Evolutionary conservation across 2,113 vertebrate species (phyloP).

Genomic region (Xiphophorus couchianus): DNA sequence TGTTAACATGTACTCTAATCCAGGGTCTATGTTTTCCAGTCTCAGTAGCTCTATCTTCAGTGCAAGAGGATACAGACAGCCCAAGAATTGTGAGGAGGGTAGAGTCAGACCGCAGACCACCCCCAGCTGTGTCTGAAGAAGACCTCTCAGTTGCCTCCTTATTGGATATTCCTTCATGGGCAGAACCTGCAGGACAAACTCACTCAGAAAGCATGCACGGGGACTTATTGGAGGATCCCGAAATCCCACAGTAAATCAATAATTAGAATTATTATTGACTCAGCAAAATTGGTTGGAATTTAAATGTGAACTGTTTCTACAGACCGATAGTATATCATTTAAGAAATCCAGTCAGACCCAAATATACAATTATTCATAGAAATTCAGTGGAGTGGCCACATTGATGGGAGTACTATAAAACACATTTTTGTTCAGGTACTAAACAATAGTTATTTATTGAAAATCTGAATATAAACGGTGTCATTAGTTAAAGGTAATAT

Average conservation of each 20-base stretch:
- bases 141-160: conserved; percentile 91
- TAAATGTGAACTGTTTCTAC: not conserved
- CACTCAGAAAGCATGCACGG: conserved; percentile 84
- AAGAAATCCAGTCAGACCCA: not conserved
- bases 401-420: not conserved
- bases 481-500: too few relatives aligned
- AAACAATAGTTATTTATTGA: too few relatives aligned
- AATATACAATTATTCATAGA: not conserved
- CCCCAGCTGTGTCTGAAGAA: conserved; percentile 94
- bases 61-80: conserved; percentile 87
- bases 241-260: conserved; percentile 75
- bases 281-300: not conserved
- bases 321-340: not conserved
- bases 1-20: not conserved
- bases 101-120: conserved; percentile 82
- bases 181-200: conserved; percentile 82
- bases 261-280: conserved; percentile 15
- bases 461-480: too few relatives aligned
- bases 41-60: conserved; percentile 87
- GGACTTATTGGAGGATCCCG: conserved; percentile 88
- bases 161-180: conserved; percentile 86
- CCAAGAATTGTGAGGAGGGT: conserved; percentile 77
- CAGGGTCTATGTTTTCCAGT: conserved; percentile 48
- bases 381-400: not conserved
- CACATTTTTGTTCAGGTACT: too few relatives aligned